Base-by-base conservation (phyloP, 2,888 invertebrate genomes). In the Ormyrus rosae region DNA sequence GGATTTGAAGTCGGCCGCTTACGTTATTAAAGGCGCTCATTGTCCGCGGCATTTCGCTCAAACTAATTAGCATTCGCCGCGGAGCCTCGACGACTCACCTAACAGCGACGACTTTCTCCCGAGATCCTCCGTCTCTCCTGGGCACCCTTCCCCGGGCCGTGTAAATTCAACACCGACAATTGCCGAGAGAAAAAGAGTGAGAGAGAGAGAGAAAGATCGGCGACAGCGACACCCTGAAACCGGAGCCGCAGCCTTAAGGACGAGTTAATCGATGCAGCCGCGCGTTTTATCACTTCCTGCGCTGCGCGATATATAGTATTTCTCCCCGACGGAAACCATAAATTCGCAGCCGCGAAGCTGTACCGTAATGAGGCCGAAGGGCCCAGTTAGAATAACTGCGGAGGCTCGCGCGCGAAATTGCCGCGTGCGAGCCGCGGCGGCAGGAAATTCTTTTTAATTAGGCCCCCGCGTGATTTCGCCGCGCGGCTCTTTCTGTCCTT, bases 271-370 rank as follows among this genome's bases (percentile, higher is more conserved):
- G 80, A 80, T 68, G 73, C 65, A 78, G 56, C 53, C 46, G 53
- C 72, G 61, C 68, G 78, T 78, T 73, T 63, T 63, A 73, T 81
- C 77, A 13, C 69, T 69, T 81, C 77, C 76, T 76, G 70, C 48
- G 51, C 13, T 13, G 13, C 13, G 13, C 55, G 80, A 79, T 83
- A 79, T 83, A 82, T 84, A 69, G 78, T 80, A 81, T 83, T 82
- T 78, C 64, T 53, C n/a, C 5, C 13, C 19, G 50, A 13, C 56
- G 72, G 78, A 73, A 78, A 73, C 78, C 78, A 68, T 73, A 78
- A 78, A 72, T 78, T 68, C 46, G 34, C 67, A 8, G 50, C 51
- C 10, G 34, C 6, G 6, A 19, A 50, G n/a, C 10, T 55, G 45
- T 58, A 74, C n/a, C 48, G 56, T 56, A 68, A 68, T 6, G 55